Percentiles rank a stretch among this genome's conserved stretches.
Conservation (phyloP, 2,797 vertebrate species). For the Lagorchestes hirsutus region DNA sequence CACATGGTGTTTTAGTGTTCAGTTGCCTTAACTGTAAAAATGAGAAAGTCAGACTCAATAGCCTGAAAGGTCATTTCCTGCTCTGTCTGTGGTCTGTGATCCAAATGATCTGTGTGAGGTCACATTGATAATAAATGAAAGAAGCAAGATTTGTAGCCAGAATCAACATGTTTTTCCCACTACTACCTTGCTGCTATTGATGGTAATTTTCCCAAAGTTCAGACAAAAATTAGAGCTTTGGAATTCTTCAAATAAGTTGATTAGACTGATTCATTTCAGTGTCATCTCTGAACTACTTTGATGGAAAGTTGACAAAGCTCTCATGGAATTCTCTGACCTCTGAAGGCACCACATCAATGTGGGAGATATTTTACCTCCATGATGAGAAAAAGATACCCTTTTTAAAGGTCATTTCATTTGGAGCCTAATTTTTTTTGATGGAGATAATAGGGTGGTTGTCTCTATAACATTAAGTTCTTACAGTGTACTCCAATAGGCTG, state of each 20-base stretch:
- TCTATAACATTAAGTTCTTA: not conserved
- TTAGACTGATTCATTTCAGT: conserved; percentile 35
- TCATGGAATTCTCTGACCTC: not conserved
- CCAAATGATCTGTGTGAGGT: not conserved
- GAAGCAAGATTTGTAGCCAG: not conserved
- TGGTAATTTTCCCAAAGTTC: not conserved
- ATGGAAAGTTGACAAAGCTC: conserved; percentile 48
- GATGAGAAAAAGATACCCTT: conserved; percentile 12
- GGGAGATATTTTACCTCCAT: not conserved
- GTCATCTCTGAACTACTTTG: conserved; percentile 18
- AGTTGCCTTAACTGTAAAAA: not conserved
- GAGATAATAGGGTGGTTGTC: not conserved
- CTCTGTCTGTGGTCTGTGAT: not conserved
- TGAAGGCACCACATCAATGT: not conserved
- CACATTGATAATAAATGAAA: not conserved
- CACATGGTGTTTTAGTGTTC: not conserved
- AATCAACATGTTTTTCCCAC: not conserved
- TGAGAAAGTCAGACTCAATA: not conserved
- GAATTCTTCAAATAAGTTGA: conserved; percentile 50
- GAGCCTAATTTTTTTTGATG: not conserved
- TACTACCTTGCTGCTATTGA: not conserved
- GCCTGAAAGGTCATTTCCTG: not conserved
- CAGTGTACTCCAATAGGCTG: not conserved
- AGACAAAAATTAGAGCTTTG: conserved; percentile 46
- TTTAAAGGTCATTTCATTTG: not conserved